Conservation (phyloP, 2,888 invertebrate species). For the Rugalucina vietnamica region DNA sequence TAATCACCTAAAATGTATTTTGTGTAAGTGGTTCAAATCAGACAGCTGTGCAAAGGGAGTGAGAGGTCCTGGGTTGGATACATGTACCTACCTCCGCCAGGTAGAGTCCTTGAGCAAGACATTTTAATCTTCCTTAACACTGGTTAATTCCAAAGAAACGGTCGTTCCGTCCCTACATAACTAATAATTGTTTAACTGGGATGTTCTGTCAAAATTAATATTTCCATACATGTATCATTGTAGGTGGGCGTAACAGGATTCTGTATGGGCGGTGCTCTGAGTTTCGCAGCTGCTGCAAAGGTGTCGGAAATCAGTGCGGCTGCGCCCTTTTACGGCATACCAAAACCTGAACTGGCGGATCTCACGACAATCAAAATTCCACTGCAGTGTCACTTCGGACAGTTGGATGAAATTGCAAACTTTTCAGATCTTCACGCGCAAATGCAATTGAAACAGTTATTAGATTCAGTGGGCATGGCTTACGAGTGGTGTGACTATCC, state of each 20-base stretch:
- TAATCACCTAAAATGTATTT: no score
- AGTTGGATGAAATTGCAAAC: conserved; percentile 69
- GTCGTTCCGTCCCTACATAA: no score
- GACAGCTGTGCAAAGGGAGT: no score
- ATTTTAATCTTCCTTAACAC: no score
- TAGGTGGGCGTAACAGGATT: conserved; percentile 80
- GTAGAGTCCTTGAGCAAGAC: no score
- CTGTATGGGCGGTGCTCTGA: conserved; percentile 80
- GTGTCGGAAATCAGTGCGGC: conserved; percentile 73
- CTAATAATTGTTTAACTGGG: no score
- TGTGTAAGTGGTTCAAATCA: no score
- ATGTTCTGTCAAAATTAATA: no score
- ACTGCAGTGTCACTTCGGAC: conserved; percentile 78
- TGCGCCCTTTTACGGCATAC: conserved; percentile 79
- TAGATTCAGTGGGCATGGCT: conserved; percentile 54
- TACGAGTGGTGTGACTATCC: conserved; percentile 69
- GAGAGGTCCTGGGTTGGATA: no score
- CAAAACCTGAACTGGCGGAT: conserved; percentile 69
- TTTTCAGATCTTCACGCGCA: conserved; percentile 73
- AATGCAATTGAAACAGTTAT: conserved; percentile 62
- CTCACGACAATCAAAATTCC: conserved; percentile 73
- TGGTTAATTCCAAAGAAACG: no score
- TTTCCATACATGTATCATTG: no score
- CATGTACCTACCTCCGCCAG: no score
- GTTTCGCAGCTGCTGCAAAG: conserved; percentile 71